These are phyloP conservation scores for Zophobas atratus DNA, from an alignment of 1,140 invertebrate species.

Conservation along the genomic window DNA sequence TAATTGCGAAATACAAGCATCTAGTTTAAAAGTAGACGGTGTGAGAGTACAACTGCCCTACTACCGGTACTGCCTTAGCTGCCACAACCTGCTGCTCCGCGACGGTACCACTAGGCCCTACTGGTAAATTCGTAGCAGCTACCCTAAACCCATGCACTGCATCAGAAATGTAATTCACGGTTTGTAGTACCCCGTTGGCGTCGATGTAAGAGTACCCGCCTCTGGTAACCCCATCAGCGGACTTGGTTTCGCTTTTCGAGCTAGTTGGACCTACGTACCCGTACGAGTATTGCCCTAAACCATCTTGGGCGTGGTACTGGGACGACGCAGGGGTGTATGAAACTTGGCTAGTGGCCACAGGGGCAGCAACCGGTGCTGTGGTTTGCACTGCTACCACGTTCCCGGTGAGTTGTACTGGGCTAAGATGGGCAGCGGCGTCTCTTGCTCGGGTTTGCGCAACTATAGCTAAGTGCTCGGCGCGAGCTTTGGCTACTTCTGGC, in stretches of 20 bases:
- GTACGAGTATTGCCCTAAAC: conserved; percentile 76
- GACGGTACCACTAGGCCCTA: conserved; percentile 60
- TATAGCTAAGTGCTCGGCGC: conserved; percentile 63
- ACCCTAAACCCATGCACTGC: conserved; percentile 77
- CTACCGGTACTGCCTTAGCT: conserved; percentile 28
- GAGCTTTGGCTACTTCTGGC: conserved; percentile 62
- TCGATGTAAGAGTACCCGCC: conserved; percentile 83
- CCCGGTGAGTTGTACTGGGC: conserved; percentile 50
- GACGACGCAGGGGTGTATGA: conserved; percentile 59
- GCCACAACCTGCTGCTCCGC: conserved; percentile 4
- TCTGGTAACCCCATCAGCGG: conserved; percentile 77
- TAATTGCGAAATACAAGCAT: no score
- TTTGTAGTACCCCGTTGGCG: conserved; percentile 77
- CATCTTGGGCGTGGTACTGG: conserved; percentile 74
- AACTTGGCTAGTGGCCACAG: conserved; percentile 26
- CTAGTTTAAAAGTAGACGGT: no score
- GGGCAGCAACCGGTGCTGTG: conserved; percentile 21
- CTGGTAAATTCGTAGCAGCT: conserved; percentile 76
- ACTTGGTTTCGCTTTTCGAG: conserved; percentile 76
- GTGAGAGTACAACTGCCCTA: neutral
- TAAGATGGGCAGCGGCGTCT: conserved; percentile 55
- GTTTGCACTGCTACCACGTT: conserved; percentile 57
- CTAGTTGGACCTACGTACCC: conserved; percentile 79
- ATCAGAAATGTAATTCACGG: conserved; percentile 78
- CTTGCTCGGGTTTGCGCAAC: conserved; percentile 57